These are phyloP conservation scores for Pygoscelis antarcticus DNA, from an alignment of 2,113 vertebrate genomes.

Conservation along the genomic window DNA sequence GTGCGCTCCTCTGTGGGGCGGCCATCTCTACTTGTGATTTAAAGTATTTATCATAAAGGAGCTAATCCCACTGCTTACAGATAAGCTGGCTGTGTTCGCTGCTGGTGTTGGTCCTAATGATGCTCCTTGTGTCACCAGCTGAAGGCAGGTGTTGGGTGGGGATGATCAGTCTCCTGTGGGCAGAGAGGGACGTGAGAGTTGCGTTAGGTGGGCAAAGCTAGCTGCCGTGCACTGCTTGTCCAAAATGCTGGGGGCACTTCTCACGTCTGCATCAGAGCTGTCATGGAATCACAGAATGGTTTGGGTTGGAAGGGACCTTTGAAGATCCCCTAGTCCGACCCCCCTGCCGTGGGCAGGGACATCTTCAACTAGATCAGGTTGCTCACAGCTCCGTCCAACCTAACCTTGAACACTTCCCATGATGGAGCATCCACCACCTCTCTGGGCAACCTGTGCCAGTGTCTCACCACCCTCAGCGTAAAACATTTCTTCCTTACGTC, in stretches of 20 bases:
- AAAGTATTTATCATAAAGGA: neutral
- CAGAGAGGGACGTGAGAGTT: neutral
- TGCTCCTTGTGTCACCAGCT: neutral
- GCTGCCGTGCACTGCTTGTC: neutral
- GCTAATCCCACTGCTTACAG: too few species aligned
- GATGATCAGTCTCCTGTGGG: neutral
- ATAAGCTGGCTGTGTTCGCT: neutral
- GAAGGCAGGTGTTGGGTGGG: neutral
- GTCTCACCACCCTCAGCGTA: fast-evolving
- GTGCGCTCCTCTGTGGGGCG: fast-evolving
- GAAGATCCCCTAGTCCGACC: neutral
- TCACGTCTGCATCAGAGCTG: fast-evolving
- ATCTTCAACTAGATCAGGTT: fast-evolving
- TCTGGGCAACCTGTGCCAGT: neutral
- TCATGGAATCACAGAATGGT: neutral
- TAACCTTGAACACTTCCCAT: neutral
- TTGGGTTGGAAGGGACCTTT: neutral
- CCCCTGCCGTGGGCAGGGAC: neutral
- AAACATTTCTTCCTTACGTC: neutral
- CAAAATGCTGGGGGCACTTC: neutral
- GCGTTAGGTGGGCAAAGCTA: neutral
- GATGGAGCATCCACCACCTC: neutral
- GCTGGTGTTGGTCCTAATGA: neutral
- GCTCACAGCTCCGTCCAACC: fast-evolving
- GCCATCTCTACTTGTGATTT: neutral